Evolutionary conservation across 2,888 invertebrate genomes (phyloP).

Genomic region (Venustoraphidia nigricollis): DNA sequence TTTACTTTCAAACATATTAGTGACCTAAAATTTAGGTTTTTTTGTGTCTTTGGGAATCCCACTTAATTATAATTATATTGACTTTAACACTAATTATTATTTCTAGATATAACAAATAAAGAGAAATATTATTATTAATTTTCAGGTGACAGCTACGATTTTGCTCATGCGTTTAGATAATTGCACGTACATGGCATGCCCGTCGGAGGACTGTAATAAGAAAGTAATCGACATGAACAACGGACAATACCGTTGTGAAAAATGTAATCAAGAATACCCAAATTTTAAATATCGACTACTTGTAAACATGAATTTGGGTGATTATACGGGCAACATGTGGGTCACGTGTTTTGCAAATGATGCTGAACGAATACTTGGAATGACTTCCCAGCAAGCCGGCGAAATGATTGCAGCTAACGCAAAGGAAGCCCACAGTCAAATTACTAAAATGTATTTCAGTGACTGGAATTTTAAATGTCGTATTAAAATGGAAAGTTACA

Average conservation of each 20-base stretch:
- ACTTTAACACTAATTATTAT: too few relatives aligned
- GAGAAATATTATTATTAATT: too few relatives aligned
- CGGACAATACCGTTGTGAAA: constrained; percentile 85
- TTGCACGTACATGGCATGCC: constrained; percentile 83
- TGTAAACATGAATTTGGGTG: constrained; percentile 62
- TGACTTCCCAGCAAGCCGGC: constrained; percentile 61
- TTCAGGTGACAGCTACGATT: constrained; percentile 56
- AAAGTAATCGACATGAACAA: constrained; percentile 82
- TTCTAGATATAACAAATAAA: too few relatives aligned
- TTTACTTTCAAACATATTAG: too few relatives aligned
- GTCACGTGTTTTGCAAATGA: constrained; percentile 78
- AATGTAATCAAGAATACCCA: constrained; percentile 73
- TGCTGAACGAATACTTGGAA: constrained; percentile 62
- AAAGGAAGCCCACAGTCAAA: constrained; percentile 46
- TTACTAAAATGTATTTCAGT: constrained; percentile 63
- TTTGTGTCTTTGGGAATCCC: too few relatives aligned
- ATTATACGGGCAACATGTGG: constrained; percentile 80
- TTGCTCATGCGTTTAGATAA: constrained; percentile 68
- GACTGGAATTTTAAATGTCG: constrained; percentile 71
- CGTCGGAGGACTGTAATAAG: constrained; percentile 81
- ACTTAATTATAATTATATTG: too few relatives aligned
- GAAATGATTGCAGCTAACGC: constrained; percentile 52
- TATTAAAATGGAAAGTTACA: constrained; percentile 81
- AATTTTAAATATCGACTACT: constrained; percentile 78
- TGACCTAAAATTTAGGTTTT: too few relatives aligned